Evolutionary conservation across 2,888 invertebrate genomes (phyloP), one percentile per base, ranked within the genome.

Genomic region (Sicus ferrugineus): DNA sequence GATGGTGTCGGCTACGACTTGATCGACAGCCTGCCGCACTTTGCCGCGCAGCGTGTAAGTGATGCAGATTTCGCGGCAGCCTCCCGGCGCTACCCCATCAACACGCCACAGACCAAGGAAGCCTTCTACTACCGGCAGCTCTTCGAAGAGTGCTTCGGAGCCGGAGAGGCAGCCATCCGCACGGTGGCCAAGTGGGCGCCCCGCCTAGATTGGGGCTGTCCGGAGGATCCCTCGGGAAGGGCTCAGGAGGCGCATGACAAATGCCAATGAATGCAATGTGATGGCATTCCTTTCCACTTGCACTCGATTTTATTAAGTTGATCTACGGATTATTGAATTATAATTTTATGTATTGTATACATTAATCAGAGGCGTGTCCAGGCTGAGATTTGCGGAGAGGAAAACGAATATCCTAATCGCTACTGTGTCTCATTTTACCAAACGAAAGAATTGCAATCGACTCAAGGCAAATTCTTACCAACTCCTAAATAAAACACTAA

Each of bases 21-120:
- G 84, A 86, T 86, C 23, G 83, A 86, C 56, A 82, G 77, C 38
- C 83, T 86, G 50, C 81, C 83, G 0, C 74, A 76, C 2, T 79
- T 81, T 72, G 88, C 93, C 19, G 89, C 90, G 6, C 87, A 89
- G 73, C 88, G 90, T 75, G 87, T 92, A 52, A 85, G 87, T 2
- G 90, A 92, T 72, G 88, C 89, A 50, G 87, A 88, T 38, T 83
- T 89, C 30, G 81, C 83, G 3, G 77, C 75, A 19, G 88, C 88
- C 0, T 70, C 80, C 9, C 77, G 85, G n/a, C 86, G 87, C 26
- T 94, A 89, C 78, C 89, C 90, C 46, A 91, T 93, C 72, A 89
- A 92, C 72, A 90, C 92, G 23, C 93, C 94, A 1, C 89, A 88
- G 61, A 91, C 92, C 0, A 90, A 91, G 74, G 94, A 95, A 82